Percentiles rank a stretch among this genome's conserved stretches.
Evolutionary conservation across 2,888 invertebrate genomes (phyloP).

Genomic region (Allolobophora icterica): DNA sequence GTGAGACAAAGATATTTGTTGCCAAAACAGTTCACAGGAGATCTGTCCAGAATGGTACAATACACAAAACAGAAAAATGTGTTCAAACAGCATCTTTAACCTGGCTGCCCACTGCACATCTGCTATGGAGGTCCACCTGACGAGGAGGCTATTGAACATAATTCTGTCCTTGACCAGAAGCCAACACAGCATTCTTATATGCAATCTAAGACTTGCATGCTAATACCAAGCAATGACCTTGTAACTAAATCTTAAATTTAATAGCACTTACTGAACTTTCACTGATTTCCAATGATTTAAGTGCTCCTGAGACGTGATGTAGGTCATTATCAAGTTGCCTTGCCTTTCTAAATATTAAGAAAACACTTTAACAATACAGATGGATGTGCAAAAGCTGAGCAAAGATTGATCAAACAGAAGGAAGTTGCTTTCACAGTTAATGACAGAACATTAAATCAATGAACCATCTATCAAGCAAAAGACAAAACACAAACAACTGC

Average conservation of each 20-base stretch:
- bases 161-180: not conserved
- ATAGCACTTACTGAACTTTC: conserved; percentile 42
- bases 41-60: not conserved
- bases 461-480: not conserved
- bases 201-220: not conserved
- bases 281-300: conserved; percentile 58
- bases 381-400: not conserved
- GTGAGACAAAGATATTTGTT: not conserved
- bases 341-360: conserved; percentile 59
- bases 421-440: too few species aligned
- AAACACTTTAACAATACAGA: not conserved
- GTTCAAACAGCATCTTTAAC: not conserved
- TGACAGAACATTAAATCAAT: not conserved
- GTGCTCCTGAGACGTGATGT: conserved; percentile 53
- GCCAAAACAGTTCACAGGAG: not conserved
- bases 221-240: not conserved
- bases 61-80: not conserved
- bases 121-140: not conserved
- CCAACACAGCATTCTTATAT: not conserved
- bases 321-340: conserved; percentile 58
- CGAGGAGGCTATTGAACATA: not conserved
- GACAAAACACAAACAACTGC: not conserved
- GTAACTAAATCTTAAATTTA: not conserved
- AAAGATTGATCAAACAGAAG: not conserved
- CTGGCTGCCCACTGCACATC: not conserved